Conservation (phyloP, 2,888 invertebrate species). For the Teleiodes luculella region DNA sequence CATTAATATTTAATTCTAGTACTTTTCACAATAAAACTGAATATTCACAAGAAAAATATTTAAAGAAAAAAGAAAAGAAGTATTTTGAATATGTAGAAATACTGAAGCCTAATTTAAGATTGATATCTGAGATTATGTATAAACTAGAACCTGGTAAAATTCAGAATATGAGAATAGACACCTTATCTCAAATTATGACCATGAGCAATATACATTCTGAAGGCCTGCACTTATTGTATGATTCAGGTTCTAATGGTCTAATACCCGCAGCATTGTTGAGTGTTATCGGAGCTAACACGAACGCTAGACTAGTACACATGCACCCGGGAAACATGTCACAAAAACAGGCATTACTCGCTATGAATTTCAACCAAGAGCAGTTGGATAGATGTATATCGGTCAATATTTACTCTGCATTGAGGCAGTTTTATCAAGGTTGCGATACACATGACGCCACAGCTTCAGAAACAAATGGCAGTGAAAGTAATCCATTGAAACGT, state of each 20-base stretch:
- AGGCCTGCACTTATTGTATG: slow-evolving; percentile 89
- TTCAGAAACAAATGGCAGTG: slow-evolving; percentile 13
- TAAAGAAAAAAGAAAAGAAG: slow-evolving; percentile 96
- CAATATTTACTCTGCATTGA: slow-evolving; percentile 86
- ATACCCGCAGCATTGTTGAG: slow-evolving; percentile 90
- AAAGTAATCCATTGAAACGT: slow-evolving; percentile 28
- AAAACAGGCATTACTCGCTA: slow-evolving; percentile 86
- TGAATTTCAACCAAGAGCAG: slow-evolving; percentile 88
- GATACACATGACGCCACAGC: slow-evolving; percentile 47
- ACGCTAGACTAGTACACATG: slow-evolving; percentile 84
- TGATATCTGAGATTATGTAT: slow-evolving; percentile 92
- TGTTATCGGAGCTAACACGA: slow-evolving; percentile 82
- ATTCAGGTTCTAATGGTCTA: slow-evolving; percentile 92
- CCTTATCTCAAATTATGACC: slow-evolving; percentile 91
- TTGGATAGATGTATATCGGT: slow-evolving; percentile 84
- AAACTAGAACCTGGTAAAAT: slow-evolving; percentile 87
- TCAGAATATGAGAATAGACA: slow-evolving; percentile 89
- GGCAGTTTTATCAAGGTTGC: slow-evolving; percentile 82
- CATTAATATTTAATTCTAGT: slow-evolving; percentile 92
- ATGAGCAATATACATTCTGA: slow-evolving; percentile 88
- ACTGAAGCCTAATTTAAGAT: slow-evolving; percentile 86
- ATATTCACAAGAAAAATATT: slow-evolving; percentile 95
- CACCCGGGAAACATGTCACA: slow-evolving; percentile 90
- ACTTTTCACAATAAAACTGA: slow-evolving; percentile 95
- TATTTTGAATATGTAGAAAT: slow-evolving; percentile 91